Conservation (phyloP, 2,113 vertebrate species). For the Cyphomyrus plagiostoma region DNA sequence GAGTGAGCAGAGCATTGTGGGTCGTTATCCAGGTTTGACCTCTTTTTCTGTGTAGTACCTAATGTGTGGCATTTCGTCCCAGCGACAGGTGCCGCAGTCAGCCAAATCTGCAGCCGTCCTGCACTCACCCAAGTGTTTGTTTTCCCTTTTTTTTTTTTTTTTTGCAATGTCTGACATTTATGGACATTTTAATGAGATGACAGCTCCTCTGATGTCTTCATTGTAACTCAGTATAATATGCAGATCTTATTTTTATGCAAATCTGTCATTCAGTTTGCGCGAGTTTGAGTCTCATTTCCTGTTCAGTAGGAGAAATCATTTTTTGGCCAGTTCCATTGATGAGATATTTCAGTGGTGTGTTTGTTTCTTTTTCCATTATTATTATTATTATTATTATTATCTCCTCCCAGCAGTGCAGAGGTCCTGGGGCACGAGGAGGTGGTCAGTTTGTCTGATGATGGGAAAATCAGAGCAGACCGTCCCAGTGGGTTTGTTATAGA, state of each 20-base stretch:
- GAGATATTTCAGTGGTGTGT: slow-evolving; percentile 49
- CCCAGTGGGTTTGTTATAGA: not conserved
- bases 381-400: not conserved
- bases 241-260: slow-evolving; percentile 63
- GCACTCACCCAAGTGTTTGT: not conserved
- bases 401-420: slow-evolving; percentile 30
- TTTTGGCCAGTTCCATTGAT: slow-evolving; percentile 54
- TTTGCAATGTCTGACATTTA: slow-evolving; percentile 12
- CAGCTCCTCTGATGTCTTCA: slow-evolving; percentile 25
- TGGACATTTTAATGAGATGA: slow-evolving; percentile 16
- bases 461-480: slow-evolving; percentile 12
- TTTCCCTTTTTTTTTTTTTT: not conserved
- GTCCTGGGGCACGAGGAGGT: not conserved
- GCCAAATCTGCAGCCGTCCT: not conserved
- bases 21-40: not conserved
- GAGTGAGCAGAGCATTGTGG: not conserved
- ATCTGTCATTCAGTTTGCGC: slow-evolving; percentile 55
- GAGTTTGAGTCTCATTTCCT: slow-evolving; percentile 61
- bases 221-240: slow-evolving; percentile 47
- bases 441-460: not conserved
- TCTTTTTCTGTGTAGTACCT: not conserved
- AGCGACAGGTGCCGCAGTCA: not conserved
- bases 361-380: slow-evolving; percentile 22
- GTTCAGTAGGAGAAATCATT: slow-evolving; percentile 59
- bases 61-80: not conserved